Percentiles rank a stretch among this genome's conserved stretches.
Evolutionary conservation across 2,113 vertebrate species (phyloP).

Genomic region (Triplophysa siluroides): DNA sequence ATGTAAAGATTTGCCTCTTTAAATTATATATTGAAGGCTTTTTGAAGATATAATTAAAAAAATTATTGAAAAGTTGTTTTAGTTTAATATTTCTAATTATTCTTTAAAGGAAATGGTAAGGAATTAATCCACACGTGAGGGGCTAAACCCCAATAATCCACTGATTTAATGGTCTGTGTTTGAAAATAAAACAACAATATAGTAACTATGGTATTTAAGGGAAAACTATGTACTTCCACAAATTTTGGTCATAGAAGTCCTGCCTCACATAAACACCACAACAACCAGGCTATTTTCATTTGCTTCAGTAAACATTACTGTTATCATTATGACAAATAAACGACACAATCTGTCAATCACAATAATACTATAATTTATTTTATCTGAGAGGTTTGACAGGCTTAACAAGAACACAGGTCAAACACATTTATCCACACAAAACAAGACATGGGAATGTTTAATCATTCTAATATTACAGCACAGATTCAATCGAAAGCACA

Average conservation of each 20-base stretch:
- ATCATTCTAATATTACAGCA: conserved; percentile 41
- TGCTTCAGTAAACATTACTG: neutral
- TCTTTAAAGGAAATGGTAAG: no score
- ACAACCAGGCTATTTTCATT: neutral
- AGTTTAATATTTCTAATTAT: no score
- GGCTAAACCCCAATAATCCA: no score
- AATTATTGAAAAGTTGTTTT: no score
- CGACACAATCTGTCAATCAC: neutral
- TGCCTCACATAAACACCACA: neutral
- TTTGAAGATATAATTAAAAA: no score
- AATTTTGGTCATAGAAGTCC: neutral
- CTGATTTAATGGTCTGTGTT: no score
- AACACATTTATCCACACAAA: conserved; percentile 54
- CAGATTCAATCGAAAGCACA: conserved; percentile 51
- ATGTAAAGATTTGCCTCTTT: no score
- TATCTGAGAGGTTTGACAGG: conserved; percentile 59
- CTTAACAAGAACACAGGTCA: conserved; percentile 56
- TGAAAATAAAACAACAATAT: neutral
- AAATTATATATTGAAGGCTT: no score
- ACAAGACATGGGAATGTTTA: conserved; percentile 43
- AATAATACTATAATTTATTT: conserved; percentile 68
- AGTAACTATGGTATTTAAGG: neutral
- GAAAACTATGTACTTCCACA: neutral
- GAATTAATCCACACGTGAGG: no score
- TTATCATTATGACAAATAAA: neutral